A percentile compares a stretch with the other conserved stretches of the same genome.
Conservation (phyloP, 1,140 invertebrate genomes). For the Danaus melanippus region DNA sequence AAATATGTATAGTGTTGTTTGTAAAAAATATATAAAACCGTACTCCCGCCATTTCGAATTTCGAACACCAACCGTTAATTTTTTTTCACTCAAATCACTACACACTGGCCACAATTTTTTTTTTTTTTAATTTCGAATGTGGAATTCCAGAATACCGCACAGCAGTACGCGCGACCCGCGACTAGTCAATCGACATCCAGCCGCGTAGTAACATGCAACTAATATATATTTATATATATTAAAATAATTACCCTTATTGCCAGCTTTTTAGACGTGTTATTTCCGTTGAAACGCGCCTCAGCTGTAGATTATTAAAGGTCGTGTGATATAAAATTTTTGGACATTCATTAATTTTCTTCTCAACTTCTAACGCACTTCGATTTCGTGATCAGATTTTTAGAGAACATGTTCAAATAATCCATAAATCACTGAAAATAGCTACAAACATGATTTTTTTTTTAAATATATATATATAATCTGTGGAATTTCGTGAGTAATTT, state of each 20-base stretch:
- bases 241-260: conserved; percentile 52
- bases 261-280: conserved; percentile 37
- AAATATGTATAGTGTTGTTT: conserved; percentile 34
- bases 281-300: conserved; percentile 29
- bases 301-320: no score
- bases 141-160: conserved; percentile 42
- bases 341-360: no score
- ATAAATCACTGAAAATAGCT: no score
- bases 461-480: no score
- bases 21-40: conserved; percentile 38
- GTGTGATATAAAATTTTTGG: no score
- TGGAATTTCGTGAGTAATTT: no score
- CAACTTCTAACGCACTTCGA: no score
- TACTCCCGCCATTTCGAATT: conserved; percentile 46
- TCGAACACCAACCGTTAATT: conserved; percentile 53
- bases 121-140: conserved; percentile 26
- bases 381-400: no score
- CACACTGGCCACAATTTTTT: conserved; percentile 40
- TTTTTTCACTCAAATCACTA: conserved; percentile 44
- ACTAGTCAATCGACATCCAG: conserved; percentile 32
- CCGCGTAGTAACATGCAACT: conserved; percentile 37
- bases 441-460: no score
- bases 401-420: no score
- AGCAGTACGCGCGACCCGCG: conserved; percentile 33
- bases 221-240: conserved; percentile 53